These are phyloP conservation scores for Phyllotis vaccarum DNA, from an alignment of 2,797 vertebrate species.

Conservation along the genomic window DNA sequence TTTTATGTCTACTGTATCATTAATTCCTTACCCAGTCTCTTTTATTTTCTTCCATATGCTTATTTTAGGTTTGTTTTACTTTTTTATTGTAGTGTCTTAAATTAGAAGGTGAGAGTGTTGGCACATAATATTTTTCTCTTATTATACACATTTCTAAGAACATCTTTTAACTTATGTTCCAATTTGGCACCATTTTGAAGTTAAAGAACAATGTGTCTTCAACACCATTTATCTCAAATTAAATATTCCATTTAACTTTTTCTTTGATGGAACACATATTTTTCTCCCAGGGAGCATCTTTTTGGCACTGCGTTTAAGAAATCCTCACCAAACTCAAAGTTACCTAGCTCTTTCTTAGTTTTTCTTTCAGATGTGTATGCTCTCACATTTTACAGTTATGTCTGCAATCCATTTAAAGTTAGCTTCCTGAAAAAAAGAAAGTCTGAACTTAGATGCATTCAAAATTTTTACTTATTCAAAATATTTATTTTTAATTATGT, in stretches of 20 bases:
- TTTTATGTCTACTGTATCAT: too few relatives aligned
- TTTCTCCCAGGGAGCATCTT: neutral
- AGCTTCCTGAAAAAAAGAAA: neutral
- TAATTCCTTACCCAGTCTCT: neutral
- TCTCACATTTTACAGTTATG: neutral
- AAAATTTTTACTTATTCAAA: neutral
- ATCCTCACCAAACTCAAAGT: neutral
- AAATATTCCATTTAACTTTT: neutral
- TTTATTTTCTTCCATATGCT: neutral
- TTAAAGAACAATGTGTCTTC: neutral
- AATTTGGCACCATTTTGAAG: neutral
- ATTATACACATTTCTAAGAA: neutral
- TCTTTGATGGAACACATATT: neutral
- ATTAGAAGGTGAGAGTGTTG: neutral
- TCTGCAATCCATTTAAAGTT: neutral
- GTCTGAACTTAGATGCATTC: neutral
- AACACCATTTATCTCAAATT: neutral
- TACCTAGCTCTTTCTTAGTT: neutral
- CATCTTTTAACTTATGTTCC: neutral
- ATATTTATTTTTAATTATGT: neutral
- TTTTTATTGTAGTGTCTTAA: neutral
- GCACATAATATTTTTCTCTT: neutral
- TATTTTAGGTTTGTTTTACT: constrained; percentile 6
- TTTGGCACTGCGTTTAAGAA: neutral
- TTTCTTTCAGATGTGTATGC: neutral